Base-by-base conservation (phyloP, 2,113 vertebrate genomes). In the Galemys pyrenaicus region DNA sequence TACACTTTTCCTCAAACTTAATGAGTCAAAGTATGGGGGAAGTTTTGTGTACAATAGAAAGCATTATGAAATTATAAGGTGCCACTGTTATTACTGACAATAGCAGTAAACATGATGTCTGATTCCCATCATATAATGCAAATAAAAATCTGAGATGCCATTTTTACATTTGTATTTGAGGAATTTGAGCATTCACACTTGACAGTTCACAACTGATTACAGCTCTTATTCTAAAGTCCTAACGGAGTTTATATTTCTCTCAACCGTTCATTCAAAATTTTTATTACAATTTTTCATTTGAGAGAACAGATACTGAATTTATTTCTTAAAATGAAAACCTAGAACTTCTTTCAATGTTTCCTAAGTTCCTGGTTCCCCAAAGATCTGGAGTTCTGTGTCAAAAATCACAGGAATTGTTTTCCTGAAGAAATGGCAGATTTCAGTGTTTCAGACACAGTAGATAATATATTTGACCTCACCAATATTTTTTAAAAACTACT, bases 291-390 rank as follows among this genome's bases (percentile, higher is more conserved):
- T 75, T 93, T 65, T 26, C 84, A 67, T 62, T 78, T 87, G 12
- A 51, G 24, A 93, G 28, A 83, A 62, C 3, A 67, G 35, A 13
- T 1, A 74, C 60, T 77, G 30, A 77, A 49, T 64, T 93, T 80
- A 35, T 77, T 87, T 81, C 62, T 88, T 78, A 87, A 85, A 94
- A 84, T 56, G n/a, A 90, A 89, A 95, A 60, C 26, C 44, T 44
- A 32, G 41, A 24, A 51, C 62, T 62, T 80, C 44, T 56, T 77
- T 30, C n/a, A 44, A 24, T 39, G 35, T 51, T 79, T 32, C 10
- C 58, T 37, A 86, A 62, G 30, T 41, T 30, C 64, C 28, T 22
- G 9, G 24, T 7, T 70, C 37, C 86, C 19, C 10, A 44, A 26
- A 12, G 6, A 54, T 1, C 56, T 7, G 2, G 44, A 79, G 24